Evolutionary conservation across 2,113 vertebrate species (phyloP).

Genomic region (Procavia capensis): DNA sequence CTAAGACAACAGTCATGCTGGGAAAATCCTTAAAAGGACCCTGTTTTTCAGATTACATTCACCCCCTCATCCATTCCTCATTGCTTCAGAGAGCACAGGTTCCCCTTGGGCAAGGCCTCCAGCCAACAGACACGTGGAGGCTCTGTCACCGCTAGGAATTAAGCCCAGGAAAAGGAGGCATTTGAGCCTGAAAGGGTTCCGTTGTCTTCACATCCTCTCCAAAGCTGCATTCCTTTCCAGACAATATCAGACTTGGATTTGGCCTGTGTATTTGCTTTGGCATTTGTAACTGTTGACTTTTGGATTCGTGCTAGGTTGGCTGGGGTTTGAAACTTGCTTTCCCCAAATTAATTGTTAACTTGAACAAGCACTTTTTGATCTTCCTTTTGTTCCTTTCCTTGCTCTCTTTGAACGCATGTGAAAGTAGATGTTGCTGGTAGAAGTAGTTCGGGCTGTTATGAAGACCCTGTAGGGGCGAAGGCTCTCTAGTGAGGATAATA

Average conservation of each 20-base stretch:
- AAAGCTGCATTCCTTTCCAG: constrained; percentile 73
- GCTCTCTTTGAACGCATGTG: constrained; percentile 61
- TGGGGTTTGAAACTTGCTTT: constrained; percentile 77
- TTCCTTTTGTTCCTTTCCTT: constrained; percentile 68
- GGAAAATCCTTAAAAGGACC: background rate
- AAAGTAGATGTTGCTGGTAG: constrained; percentile 64
- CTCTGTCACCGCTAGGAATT: background rate
- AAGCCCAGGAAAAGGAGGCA: constrained; percentile 57
- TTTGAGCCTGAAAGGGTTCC: constrained; percentile 44
- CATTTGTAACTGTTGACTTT: constrained; percentile 84
- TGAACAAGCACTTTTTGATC: constrained; percentile 79
- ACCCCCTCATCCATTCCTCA: background rate
- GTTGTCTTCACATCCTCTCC: constrained; percentile 73
- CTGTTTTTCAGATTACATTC: background rate
- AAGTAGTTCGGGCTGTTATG: background rate
- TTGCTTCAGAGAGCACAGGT: constrained; percentile 9
- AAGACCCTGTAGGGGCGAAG: background rate
- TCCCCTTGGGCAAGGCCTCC: background rate
- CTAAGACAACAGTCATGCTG: too few relatives aligned
- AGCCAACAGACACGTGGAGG: background rate
- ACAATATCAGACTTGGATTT: constrained; percentile 77
- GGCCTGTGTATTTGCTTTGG: constrained; percentile 80
- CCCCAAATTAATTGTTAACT: constrained; percentile 82
- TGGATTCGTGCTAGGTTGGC: constrained; percentile 84
- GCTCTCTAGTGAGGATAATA: background rate